These are phyloP conservation scores for Panagrolaimus sp. DNA, from an alignment of 1,140 invertebrate species.

Conservation along the genomic window DNA sequence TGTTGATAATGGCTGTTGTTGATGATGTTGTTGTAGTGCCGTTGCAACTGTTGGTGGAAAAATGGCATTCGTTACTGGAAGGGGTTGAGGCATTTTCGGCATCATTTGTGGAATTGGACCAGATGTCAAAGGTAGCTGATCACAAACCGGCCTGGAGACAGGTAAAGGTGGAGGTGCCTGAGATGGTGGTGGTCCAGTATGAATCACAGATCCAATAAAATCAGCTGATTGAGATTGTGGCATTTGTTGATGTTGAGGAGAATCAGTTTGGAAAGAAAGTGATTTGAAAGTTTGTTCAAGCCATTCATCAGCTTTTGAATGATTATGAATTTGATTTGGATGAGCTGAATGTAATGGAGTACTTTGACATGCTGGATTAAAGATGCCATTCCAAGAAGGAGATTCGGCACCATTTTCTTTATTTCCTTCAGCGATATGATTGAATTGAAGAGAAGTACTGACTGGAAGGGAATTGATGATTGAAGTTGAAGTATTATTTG, in stretches of 20 bases:
- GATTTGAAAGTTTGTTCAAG: conserved; percentile 38
- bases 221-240: conserved; percentile 3
- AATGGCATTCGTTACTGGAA: not conserved
- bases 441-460: not conserved
- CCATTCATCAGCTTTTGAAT: conserved; percentile 43
- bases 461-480: not conserved
- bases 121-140: conserved; percentile 5
- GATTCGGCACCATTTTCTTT: conserved; percentile 17
- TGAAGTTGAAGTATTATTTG: not conserved
- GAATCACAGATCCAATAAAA: conserved; percentile 22
- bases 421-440: conserved; percentile 10
- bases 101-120: too few species aligned
- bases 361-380: not conserved
- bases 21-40: too few species aligned
- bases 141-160: not conserved
- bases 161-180: conserved; percentile 30
- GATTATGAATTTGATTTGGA: conserved; percentile 5
- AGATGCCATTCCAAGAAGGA: not conserved
- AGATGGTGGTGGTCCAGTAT: conserved; percentile 37
- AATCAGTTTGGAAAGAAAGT: conserved; percentile 13
- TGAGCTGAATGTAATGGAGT: not conserved
- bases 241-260: not conserved
- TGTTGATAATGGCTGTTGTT: conserved; percentile 11
- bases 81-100: too few species aligned
- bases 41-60: conserved; percentile 6